Evolutionary conservation across 2,888 invertebrate species (phyloP), one percentile per base, ranked within the genome.

Genomic region (Philopedon plagiatum): DNA sequence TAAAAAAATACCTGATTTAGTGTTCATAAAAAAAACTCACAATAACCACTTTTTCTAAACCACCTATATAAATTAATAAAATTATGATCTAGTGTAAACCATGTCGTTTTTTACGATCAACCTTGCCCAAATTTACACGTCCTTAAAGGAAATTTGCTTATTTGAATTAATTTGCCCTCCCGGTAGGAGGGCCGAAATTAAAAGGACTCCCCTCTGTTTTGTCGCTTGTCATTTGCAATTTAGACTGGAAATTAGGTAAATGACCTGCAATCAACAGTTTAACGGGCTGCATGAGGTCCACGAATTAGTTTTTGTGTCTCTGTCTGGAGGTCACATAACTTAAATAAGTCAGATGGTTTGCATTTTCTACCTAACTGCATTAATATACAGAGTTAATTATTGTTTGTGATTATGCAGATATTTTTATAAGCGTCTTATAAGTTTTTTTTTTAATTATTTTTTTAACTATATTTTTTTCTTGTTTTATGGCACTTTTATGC

Each of bases 191-290:
- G 21, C 58, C 46, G 5, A 37, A 70, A 70, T 62, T 70, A 62
- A 70, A 57, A 56, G 37, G 34, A 57, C 58, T 37, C 70, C 64
- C 70, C 61, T 60, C 69, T 29, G 69, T 49, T 51, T 54, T 69
- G 64, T 62, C 70, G 70, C 34, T 29, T 56, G 57, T 34, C 26
- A 34, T 69, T 69, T 63, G 69, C 62, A 69, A 62, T 54, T 69
- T 69, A 57, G 62, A 62, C 62, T 44, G 46, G 39, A 41, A 56
- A 69, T 69, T 69, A 69, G 62, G 69, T 69, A 69, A 69, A 69
- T 37, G 69, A 69, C 62, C 61, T 51, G 62, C 61, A 37, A 69
- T 69, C 67, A 57, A 66, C 67, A 67, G 29, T 62, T 68, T 54
- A 49, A 41, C 21, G 13, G 57, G 49, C 51, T 60, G 51, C 67